A percentile compares a stretch with the other conserved stretches of the same genome.
Evolutionary conservation across 2,888 invertebrate species (phyloP).

Genomic region (Diadromus collaris): DNA sequence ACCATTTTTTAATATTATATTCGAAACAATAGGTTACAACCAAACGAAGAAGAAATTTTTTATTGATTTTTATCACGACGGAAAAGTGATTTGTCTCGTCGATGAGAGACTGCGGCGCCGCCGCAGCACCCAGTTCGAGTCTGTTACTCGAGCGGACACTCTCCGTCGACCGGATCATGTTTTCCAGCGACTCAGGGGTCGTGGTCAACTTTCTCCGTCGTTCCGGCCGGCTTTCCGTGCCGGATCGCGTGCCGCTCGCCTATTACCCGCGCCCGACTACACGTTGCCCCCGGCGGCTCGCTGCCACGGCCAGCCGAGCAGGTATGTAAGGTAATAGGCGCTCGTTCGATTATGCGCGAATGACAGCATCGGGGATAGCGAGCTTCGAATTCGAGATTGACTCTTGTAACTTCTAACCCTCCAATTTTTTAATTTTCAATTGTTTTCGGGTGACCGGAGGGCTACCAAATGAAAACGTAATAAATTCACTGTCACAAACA

Average conservation of each 20-base stretch:
- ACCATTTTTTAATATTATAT: no score
- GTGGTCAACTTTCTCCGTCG: slow-evolving; percentile 76
- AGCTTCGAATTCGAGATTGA: background rate
- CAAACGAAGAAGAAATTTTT: no score
- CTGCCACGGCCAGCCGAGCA: slow-evolving; percentile 53
- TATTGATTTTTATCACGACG: background rate
- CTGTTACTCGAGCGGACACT: slow-evolving; percentile 29
- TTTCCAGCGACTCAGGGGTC: slow-evolving; percentile 69
- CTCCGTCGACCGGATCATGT: slow-evolving; percentile 43
- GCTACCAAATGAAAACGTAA: no score
- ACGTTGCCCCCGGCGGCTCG: slow-evolving; percentile 18
- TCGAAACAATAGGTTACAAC: no score
- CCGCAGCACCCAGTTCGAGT: background rate
- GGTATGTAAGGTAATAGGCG: slow-evolving; percentile 48
- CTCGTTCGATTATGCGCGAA: slow-evolving; percentile 56
- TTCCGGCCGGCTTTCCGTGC: slow-evolving; percentile 66
- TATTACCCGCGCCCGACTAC: slow-evolving; percentile 58
- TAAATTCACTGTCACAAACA: no score
- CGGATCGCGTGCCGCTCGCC: slow-evolving; percentile 67
- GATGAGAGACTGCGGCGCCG: background rate
- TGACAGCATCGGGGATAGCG: slow-evolving; percentile 51
- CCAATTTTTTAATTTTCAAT: background rate
- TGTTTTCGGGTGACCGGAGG: background rate
- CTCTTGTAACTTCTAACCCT: background rate
- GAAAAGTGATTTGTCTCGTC: slow-evolving; percentile 29